Evolutionary conservation across 2,113 vertebrate species (phyloP).

Genomic region (Leiothrix lutea): DNA sequence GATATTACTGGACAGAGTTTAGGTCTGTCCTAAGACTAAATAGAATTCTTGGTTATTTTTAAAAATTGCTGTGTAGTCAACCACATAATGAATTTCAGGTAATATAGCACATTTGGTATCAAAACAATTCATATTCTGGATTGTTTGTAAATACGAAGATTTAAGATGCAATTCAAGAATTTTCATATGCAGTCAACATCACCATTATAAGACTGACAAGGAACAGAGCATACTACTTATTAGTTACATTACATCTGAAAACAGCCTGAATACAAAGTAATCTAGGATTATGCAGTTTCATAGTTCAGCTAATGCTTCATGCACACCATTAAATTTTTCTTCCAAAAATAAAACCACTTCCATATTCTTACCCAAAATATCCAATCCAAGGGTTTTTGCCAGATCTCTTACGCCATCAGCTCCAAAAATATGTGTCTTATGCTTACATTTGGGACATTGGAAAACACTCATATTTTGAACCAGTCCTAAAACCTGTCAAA

Average conservation of each 20-base stretch:
- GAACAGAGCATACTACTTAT: background rate
- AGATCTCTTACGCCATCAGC: constrained; percentile 85
- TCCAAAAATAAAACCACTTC: background rate
- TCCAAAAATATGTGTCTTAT: constrained; percentile 94
- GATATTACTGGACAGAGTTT: background rate
- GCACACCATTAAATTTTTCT: background rate
- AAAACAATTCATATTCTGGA: background rate
- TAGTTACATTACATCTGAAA: background rate
- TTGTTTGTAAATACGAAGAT: background rate
- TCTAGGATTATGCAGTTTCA: background rate
- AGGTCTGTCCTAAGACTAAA: background rate
- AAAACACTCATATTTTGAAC: constrained; percentile 99
- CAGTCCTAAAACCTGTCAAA: constrained; percentile 88
- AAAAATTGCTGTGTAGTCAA: background rate
- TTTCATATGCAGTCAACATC: background rate
- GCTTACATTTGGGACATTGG: constrained; percentile 91
- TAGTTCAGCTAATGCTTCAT: background rate
- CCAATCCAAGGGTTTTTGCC: constrained; percentile 81
- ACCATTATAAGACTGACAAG: background rate
- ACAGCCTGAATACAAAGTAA: background rate
- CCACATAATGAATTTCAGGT: background rate
- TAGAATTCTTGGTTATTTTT: background rate
- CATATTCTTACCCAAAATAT: constrained; percentile 82
- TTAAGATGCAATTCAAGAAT: background rate
- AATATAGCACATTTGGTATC: accelerated